Base-by-base conservation (phyloP, 2,888 invertebrate genomes). In the Hylaea fasciaria region DNA sequence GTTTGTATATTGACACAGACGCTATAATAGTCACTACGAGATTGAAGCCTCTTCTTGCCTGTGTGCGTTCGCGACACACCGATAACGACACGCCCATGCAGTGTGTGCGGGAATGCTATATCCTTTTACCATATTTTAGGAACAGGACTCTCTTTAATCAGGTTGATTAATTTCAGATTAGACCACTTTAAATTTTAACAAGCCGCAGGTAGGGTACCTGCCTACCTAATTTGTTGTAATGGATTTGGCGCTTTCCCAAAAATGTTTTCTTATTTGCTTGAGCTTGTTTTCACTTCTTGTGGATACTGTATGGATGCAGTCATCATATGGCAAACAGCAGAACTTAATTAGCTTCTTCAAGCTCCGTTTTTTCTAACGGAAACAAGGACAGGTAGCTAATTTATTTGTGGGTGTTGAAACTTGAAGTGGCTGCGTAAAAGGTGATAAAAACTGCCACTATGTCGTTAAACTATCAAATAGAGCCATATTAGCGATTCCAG, bases 81-180 rank as follows among this genome's bases (percentile, higher is more conserved):
- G 77, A 77, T 57, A 78, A 76, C 67, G 72, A 76, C 70, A 65
- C 65, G 69, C 67, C 51, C 62, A n/a, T n/a, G n/a, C n/a, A 71
- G 73, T 73, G 72, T 70, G 75, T 48, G 66, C 64, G 73, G 70
- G 73, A 73, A 67, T 71, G 68, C 61, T 69, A 68, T 69, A 71
- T 79, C 78, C 80, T 83, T 81, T 78, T 78, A 78, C 66, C 74
- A 76, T 76, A 76, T 71, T 73, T 77, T 70, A 72, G 65, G 66
- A 69, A 74, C 76, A 79, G 71, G 64, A 65, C 52, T 59, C 57
- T 57, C 48, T 40, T 39, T 40, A 41, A 61, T 44, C 47, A 12
- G 39, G n/a, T 44, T 56, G 52, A 51, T 56, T 62, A 56, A 52
- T 57, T 48, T 47, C 16, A 28, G 22, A 52, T 47, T 37, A 51